These are phyloP conservation scores for Probosciger aterrimus DNA, from an alignment of 2,113 vertebrate genomes.

Conservation along the genomic window DNA sequence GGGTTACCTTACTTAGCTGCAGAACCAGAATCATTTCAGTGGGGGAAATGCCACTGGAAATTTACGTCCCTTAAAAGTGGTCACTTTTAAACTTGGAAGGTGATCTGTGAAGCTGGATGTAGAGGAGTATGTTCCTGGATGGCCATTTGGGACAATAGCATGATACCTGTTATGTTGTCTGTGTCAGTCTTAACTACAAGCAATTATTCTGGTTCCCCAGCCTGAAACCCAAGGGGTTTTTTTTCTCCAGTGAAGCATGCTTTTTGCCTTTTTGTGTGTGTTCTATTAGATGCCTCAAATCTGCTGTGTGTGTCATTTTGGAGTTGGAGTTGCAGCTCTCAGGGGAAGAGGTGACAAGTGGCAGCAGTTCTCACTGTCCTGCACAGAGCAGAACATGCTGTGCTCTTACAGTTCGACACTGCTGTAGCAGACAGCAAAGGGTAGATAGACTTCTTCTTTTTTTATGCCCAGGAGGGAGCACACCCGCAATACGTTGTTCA, in stretches of 20 bases:
- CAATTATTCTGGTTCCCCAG: neutral
- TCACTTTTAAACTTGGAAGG: neutral
- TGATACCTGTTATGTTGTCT: neutral
- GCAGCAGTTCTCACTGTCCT: neutral
- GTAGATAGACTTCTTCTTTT: neutral
- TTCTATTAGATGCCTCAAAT: neutral
- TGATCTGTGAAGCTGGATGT: neutral
- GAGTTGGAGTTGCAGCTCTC: neutral
- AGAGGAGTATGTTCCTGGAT: neutral
- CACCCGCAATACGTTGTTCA: neutral
- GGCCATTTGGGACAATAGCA: neutral
- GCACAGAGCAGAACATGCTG: neutral
- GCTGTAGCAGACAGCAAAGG: neutral
- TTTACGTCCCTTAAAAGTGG: neutral
- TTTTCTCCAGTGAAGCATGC: neutral
- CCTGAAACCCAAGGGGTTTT: neutral
- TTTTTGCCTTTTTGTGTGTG: neutral
- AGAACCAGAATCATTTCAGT: neutral
- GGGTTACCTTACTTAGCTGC: neutral
- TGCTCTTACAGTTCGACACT: neutral
- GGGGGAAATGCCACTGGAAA: neutral
- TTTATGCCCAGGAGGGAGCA: neutral
- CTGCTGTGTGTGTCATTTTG: neutral
- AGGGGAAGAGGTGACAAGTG: neutral
- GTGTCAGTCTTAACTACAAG: neutral